These are phyloP conservation scores for Megaptera novaeangliae DNA, from an alignment of 2,113 vertebrate species.

Conservation along the genomic window DNA sequence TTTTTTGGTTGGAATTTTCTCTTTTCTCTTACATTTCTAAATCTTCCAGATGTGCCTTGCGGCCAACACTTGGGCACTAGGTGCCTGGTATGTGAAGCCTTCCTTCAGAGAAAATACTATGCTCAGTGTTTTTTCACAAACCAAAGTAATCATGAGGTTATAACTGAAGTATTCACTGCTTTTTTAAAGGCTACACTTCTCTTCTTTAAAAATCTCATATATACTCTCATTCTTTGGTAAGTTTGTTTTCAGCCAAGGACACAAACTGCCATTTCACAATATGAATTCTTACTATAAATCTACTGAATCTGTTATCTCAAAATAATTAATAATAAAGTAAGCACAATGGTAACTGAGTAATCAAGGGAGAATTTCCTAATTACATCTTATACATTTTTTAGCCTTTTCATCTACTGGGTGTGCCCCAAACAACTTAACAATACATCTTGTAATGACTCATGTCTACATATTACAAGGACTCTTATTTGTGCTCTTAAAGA, in stretches of 20 bases:
- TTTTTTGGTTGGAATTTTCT: background rate
- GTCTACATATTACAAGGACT: background rate
- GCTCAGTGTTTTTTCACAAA: background rate
- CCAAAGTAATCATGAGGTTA: background rate
- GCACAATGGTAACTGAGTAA: slow-evolving; percentile 43
- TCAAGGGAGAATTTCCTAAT: slow-evolving; percentile 50
- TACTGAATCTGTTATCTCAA: background rate
- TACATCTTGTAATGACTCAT: slow-evolving; percentile 30
- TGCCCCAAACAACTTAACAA: slow-evolving; percentile 54
- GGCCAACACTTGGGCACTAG: background rate
- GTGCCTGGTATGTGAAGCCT: background rate
- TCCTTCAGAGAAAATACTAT: background rate
- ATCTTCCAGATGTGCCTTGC: background rate
- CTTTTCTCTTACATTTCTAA: background rate
- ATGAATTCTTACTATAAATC: background rate
- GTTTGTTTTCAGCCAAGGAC: background rate
- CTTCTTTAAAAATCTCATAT: background rate
- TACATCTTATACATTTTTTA: slow-evolving; percentile 34
- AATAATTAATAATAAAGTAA: slow-evolving; percentile 29
- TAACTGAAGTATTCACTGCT: background rate
- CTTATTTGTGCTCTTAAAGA: background rate
- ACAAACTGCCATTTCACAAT: background rate
- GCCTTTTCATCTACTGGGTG: slow-evolving; percentile 52
- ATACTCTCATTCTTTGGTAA: background rate
- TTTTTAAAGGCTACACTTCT: background rate